A percentile compares a stretch with the other conserved stretches of the same genome.
phyloP scores from a whole-genome alignment of 2,113 vertebrate genomes.

The Epinephelus moara region DNA sequence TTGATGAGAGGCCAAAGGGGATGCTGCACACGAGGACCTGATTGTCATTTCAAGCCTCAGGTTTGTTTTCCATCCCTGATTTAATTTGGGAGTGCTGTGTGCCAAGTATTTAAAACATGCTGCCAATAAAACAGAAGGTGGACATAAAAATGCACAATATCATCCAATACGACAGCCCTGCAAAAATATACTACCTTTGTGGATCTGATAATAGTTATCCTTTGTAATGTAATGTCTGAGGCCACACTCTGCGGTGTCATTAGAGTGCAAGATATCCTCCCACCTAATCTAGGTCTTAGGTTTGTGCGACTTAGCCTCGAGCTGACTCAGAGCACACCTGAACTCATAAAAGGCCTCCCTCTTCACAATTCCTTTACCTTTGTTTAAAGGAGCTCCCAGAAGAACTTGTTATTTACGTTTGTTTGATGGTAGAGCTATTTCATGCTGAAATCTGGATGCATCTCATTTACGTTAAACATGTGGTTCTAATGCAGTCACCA shows the following conservation, averaged over 20 bases:
- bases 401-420: slow-evolving; percentile 6
- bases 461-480: slow-evolving; percentile 18
- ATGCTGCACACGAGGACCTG: neutral
- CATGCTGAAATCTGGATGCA: neutral
- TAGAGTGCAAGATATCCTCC: slow-evolving; percentile 14
- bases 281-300: slow-evolving; percentile 6
- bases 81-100: slow-evolving; percentile 23
- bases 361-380: slow-evolving; percentile 20
- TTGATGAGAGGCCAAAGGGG: slow-evolving; percentile 28
- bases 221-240: slow-evolving; percentile 5
- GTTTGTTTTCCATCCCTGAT: slow-evolving; percentile 20
- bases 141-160: neutral
- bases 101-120: slow-evolving; percentile 25
- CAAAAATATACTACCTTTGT: neutral
- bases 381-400: slow-evolving; percentile 17
- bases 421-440: neutral
- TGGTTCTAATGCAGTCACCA: slow-evolving; percentile 1
- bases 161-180: neutral
- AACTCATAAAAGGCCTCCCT: slow-evolving; percentile 21
- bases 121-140: slow-evolving; percentile 18
- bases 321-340: slow-evolving; percentile 16
- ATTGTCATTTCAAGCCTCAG: slow-evolving; percentile 20
- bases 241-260: slow-evolving; percentile 1
- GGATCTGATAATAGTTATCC: slow-evolving; percentile 10
- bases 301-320: slow-evolving; percentile 18